phyloP scores from a whole-genome alignment of 2,888 invertebrate species.

The Tineola bisselliella region DNA sequence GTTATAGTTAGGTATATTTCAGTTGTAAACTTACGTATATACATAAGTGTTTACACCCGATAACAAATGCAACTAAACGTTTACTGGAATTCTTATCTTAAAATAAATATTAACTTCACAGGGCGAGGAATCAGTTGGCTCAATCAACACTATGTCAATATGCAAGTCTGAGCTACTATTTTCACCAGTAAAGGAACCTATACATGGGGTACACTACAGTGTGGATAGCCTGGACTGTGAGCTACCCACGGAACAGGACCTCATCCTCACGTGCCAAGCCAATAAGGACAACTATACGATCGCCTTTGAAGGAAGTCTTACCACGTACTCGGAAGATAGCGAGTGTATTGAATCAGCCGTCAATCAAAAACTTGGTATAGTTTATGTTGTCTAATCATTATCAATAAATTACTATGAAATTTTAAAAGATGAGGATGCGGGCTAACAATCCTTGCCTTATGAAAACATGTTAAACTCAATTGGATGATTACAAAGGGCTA shows the following conservation, averaged over 20 bases:
- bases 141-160: constrained; percentile 84
- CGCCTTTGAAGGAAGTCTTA: constrained; percentile 89
- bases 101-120: constrained; percentile 27
- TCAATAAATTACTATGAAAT: no score
- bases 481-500: no score
- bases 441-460: no score
- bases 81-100: background rate
- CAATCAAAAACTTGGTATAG: constrained; percentile 62
- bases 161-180: constrained; percentile 92
- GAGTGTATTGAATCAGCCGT: constrained; percentile 70
- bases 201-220: constrained; percentile 81
- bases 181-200: constrained; percentile 87
- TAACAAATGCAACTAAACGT: background rate
- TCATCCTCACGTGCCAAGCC: constrained; percentile 89
- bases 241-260: constrained; percentile 80
- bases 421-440: no score
- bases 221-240: constrained; percentile 93
- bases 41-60: background rate
- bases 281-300: constrained; percentile 96
- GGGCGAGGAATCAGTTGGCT: constrained; percentile 80
- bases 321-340: constrained; percentile 86
- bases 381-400: background rate
- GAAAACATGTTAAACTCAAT: no score
- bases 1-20: no score
- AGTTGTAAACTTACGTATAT: no score